These are phyloP conservation scores for Oryctes rhinoceros DNA, from an alignment of 1,140 invertebrate genomes.

Conservation along the genomic window DNA sequence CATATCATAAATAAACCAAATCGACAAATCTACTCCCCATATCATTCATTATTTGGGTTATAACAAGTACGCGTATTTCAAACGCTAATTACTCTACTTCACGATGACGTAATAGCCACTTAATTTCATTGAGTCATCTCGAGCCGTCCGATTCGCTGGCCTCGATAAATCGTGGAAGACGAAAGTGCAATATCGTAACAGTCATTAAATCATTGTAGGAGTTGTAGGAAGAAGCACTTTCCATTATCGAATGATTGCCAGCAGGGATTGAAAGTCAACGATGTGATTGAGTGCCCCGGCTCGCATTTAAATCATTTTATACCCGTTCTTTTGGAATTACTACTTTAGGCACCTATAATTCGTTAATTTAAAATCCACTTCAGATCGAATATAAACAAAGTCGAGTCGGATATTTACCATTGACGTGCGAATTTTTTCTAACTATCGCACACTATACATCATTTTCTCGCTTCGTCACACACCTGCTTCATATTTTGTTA, in stretches of 20 bases:
- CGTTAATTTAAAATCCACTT: slow-evolving; percentile 2
- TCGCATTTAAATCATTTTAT: slow-evolving; percentile 5
- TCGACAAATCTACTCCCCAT: background rate
- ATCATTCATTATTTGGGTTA: background rate
- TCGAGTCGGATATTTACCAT: background rate
- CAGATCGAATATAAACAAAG: background rate
- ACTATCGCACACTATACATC: background rate
- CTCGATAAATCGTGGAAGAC: slow-evolving; percentile 9
- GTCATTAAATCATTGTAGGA: slow-evolving; percentile 15
- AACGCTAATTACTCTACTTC: background rate
- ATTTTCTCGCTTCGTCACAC: background rate
- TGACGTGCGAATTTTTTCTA: background rate
- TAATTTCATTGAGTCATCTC: slow-evolving; percentile 15
- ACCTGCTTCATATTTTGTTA: slow-evolving; percentile 14
- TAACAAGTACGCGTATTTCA: background rate
- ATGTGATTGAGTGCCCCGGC: background rate
- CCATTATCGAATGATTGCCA: background rate
- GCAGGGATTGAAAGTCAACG: background rate
- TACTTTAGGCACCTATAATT: background rate
- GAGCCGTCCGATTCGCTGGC: background rate
- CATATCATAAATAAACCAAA: background rate
- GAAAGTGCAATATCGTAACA: slow-evolving; percentile 9
- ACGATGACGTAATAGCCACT: slow-evolving; percentile 2
- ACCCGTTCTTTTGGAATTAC: background rate
- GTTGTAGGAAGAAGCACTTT: slow-evolving; percentile 7